Conservation (phyloP, 2,113 vertebrate species). For the Paratilapia polleni region DNA sequence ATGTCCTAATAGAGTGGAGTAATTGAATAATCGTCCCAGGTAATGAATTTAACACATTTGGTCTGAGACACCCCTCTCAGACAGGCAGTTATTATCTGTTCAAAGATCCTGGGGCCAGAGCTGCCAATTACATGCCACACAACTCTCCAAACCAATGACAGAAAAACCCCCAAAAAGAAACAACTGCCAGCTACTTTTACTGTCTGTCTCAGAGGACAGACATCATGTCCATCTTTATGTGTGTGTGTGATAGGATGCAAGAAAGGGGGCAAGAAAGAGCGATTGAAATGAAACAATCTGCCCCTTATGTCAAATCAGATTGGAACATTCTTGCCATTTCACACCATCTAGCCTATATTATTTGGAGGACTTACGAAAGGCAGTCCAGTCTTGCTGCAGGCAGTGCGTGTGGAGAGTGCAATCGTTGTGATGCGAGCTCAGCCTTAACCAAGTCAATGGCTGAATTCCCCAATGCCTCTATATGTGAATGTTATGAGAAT, state of each 20-base stretch:
- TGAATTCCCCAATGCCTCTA: conserved; percentile 50
- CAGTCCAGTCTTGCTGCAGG: conserved; percentile 70
- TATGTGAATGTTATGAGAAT: conserved; percentile 63
- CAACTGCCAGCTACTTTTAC: conserved; percentile 50
- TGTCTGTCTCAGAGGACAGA: conserved; percentile 45
- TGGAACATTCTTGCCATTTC: conserved; percentile 79
- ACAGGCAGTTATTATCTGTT: conserved; percentile 65
- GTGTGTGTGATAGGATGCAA: conserved; percentile 4
- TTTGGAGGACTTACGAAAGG: conserved; percentile 52
- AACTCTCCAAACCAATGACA: conserved; percentile 48
- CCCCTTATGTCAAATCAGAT: conserved; percentile 74
- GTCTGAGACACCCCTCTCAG: conserved; percentile 45
- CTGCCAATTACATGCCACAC: conserved; percentile 66
- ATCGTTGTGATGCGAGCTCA: conserved; percentile 39
- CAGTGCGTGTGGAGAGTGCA: conserved; percentile 36
- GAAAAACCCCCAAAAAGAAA: conserved; percentile 10
- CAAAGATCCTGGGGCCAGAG: conserved; percentile 65
- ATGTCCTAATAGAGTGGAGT: conserved; percentile 56
- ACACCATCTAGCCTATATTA: conserved; percentile 56
- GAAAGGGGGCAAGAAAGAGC: conserved; percentile 17
- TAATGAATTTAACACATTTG: conserved; percentile 74
- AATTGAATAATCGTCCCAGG: conserved; percentile 69
- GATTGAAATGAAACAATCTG: conserved; percentile 73
- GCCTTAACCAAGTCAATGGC: conserved; percentile 49
- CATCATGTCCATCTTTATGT: conserved; percentile 8